A percentile compares a stretch with the other conserved stretches of the same genome.
These are phyloP conservation scores for Cotesia glomerata DNA, from an alignment of 1,140 invertebrate species.

Conservation along the genomic window DNA sequence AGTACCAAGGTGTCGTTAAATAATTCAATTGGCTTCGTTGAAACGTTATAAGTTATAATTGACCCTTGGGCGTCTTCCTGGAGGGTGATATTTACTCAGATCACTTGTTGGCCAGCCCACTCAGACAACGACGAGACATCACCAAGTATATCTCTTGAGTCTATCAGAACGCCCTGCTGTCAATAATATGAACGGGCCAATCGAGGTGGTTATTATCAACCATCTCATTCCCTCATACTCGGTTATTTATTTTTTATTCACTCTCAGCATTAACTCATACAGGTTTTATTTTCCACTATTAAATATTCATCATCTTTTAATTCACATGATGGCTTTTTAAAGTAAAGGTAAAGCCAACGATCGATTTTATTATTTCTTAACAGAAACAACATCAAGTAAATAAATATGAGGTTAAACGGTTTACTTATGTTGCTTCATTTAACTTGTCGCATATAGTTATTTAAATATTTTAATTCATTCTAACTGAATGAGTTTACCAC, in stretches of 20 bases:
- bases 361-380: not conserved
- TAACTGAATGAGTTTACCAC: too few species aligned
- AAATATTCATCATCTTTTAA: too few species aligned
- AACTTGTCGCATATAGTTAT: too few species aligned
- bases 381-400: not conserved
- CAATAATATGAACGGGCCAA: constrained; percentile 39
- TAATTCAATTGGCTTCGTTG: constrained; percentile 33
- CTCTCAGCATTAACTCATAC: not conserved
- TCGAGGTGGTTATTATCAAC: constrained; percentile 42
- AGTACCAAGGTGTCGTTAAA: constrained; percentile 12
- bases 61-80: constrained; percentile 32
- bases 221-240: constrained; percentile 31
- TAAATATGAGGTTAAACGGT: not conserved
- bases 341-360: too few species aligned
- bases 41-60: constrained; percentile 41
- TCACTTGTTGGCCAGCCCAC: constrained; percentile 19
- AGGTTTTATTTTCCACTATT: not conserved
- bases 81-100: constrained; percentile 20
- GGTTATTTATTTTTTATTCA: not conserved
- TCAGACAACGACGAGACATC: not conserved
- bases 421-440: too few species aligned
- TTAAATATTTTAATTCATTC: too few species aligned
- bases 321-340: too few species aligned
- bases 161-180: constrained; percentile 38
- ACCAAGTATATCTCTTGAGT: constrained; percentile 25